phyloP scores from a whole-genome alignment of 2,888 invertebrate genomes.

The Onthophagus sagittarius region DNA sequence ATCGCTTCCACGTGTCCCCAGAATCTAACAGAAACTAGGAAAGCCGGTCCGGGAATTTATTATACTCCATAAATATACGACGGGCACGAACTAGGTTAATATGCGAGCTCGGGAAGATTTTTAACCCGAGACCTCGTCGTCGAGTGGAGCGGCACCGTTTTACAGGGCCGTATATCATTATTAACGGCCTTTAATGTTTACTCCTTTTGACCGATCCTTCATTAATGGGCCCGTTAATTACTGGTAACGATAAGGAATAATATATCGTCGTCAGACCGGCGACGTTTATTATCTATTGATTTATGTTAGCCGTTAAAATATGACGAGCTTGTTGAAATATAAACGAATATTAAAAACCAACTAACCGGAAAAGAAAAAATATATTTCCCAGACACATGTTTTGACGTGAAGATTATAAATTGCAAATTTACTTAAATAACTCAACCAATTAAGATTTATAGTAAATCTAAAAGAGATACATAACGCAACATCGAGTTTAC shows the following conservation, averaged over 20 bases:
- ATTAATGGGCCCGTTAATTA: constrained; percentile 19
- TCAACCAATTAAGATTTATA: neutral
- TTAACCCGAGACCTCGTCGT: neutral
- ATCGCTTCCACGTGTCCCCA: neutral
- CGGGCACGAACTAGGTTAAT: neutral
- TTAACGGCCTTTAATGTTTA: constrained; percentile 10
- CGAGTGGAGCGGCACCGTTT: neutral
- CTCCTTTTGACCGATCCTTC: constrained; percentile 11
- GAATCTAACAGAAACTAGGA: neutral
- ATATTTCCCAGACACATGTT: too few relatives aligned
- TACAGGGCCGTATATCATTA: constrained; percentile 7
- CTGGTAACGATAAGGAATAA: constrained; percentile 9
- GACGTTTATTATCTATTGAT: constrained; percentile 7
- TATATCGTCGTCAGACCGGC: neutral
- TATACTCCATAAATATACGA: neutral
- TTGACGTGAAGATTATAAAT: too few relatives aligned
- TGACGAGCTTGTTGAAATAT: neutral
- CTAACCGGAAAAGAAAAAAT: neutral
- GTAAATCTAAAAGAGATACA: neutral
- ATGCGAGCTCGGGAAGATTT: neutral
- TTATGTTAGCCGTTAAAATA: neutral
- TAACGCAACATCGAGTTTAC: neutral
- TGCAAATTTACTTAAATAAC: neutral
- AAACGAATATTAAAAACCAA: neutral
- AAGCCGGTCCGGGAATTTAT: neutral